Evolutionary conservation across 2,888 invertebrate species (phyloP), one percentile per base, ranked within the genome.

Genomic region (Ormyrus thymus): DNA sequence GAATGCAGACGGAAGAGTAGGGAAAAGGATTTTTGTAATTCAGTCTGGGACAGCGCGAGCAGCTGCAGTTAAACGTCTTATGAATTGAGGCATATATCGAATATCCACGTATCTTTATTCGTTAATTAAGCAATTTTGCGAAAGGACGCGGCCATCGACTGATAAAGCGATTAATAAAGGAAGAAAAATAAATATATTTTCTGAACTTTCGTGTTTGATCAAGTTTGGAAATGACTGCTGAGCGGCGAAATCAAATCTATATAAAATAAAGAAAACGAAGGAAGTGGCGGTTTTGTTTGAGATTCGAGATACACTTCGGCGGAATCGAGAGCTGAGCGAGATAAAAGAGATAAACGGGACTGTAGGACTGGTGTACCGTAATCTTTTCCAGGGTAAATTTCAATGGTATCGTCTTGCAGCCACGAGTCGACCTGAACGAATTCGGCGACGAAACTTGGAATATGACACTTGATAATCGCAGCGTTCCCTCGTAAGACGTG

Each of bases 381-480:
- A 86, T 92, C 89, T 91, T 92, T 86, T 84, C 91, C 90, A 86
- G 91, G 90, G 85, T 91, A 91, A 87, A 93, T 93, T 88, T 93
- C 92, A 84, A 91, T 92, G 85, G 92, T 93, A 90, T 95, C 95
- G 89, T 95, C 95, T 92, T 96, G 94, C 90, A 96, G 93, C 97
- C 97, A 97, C 86, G 96, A 95, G 85, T 94, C 93, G 86, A 97
- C 95, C 88, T 91, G 92, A 87, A 97, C 96, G 91, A 95, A 97
- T 92, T 97, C 97, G 87, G 96, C 95, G 85, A 97, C 96, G 92
- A 97, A 97, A 92, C 96, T 96, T 86, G 97, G 97, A 90, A 97
- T 96, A 92, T 96, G 96, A 92, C 97, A 97, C 93, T 97, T 97
- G 90, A 97, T 92, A 90, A 97, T 95, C 87, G 96, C 97, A 86